Evolutionary conservation across 2,797 vertebrate genomes (phyloP).

Genomic region (Loris lydekkerianus): DNA sequence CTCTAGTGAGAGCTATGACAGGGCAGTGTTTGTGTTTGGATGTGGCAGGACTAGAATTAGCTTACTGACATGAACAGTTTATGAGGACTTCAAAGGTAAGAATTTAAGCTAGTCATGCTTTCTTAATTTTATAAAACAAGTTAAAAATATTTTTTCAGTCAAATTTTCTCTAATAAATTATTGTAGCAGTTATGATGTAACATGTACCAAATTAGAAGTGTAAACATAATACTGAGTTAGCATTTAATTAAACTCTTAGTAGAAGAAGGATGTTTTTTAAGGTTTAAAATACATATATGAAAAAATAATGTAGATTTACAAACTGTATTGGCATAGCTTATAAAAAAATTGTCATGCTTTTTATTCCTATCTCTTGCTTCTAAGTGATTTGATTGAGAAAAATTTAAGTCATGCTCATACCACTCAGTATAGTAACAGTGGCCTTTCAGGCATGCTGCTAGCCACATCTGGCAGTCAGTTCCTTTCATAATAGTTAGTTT

Average conservation of each 20-base stretch:
- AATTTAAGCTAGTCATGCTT: background rate
- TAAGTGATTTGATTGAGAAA: background rate
- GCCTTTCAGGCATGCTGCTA: background rate
- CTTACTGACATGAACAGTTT: background rate
- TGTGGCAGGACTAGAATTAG: accelerated
- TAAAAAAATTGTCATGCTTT: background rate
- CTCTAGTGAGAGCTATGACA: background rate
- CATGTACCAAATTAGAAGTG: background rate
- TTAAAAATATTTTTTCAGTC: background rate
- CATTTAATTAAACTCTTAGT: background rate
- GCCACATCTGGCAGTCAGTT: background rate
- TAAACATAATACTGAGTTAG: background rate
- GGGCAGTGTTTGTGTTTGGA: background rate
- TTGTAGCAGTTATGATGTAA: background rate
- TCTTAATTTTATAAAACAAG: background rate
- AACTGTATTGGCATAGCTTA: background rate
- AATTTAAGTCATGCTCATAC: background rate
- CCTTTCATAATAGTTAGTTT: background rate
- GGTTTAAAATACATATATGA: background rate
- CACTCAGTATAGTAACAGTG: background rate
- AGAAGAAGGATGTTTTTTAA: background rate
- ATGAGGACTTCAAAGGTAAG: background rate
- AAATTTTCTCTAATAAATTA: background rate
- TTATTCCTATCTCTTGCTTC: background rate
- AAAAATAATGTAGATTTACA: background rate